These are phyloP conservation scores for Podabrus alpinus DNA, from an alignment of 2,888 invertebrate genomes.

Conservation along the genomic window DNA sequence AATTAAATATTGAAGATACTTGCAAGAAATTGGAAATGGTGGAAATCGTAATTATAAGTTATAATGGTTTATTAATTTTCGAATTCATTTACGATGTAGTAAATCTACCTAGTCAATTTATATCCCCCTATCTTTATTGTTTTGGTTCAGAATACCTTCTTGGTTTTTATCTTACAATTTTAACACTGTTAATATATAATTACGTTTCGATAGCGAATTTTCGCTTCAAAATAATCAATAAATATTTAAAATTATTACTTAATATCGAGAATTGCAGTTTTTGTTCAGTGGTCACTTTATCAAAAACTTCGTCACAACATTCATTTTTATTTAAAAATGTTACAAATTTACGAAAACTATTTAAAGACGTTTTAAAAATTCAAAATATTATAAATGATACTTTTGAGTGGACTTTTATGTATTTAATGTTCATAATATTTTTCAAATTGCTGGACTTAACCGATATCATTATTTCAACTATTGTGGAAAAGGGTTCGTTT, in stretches of 20 bases:
- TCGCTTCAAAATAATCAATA: background rate
- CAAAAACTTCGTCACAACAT: background rate
- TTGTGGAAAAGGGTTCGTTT: too few relatives aligned
- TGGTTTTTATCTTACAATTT: background rate
- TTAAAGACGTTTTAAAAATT: background rate
- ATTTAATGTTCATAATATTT: background rate
- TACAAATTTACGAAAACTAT: too few relatives aligned
- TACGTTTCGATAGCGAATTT: background rate
- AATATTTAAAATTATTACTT: background rate
- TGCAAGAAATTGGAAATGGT: too few relatives aligned
- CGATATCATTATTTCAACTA: too few relatives aligned
- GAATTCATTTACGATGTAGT: too few relatives aligned
- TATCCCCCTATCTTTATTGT: background rate
- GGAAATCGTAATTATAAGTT: too few relatives aligned
- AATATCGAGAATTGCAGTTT: background rate
- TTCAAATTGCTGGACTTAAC: too few relatives aligned
- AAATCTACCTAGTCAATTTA: too few relatives aligned
- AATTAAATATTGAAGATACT: too few relatives aligned
- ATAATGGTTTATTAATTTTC: too few relatives aligned
- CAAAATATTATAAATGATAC: background rate
- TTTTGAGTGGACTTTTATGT: background rate
- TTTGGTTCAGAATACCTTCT: background rate
- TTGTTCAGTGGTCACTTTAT: too few relatives aligned
- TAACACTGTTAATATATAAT: background rate
- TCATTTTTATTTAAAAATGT: too few relatives aligned